Evolutionary conservation across 2,113 vertebrate species (phyloP).

Genomic region (Martes martes): DNA sequence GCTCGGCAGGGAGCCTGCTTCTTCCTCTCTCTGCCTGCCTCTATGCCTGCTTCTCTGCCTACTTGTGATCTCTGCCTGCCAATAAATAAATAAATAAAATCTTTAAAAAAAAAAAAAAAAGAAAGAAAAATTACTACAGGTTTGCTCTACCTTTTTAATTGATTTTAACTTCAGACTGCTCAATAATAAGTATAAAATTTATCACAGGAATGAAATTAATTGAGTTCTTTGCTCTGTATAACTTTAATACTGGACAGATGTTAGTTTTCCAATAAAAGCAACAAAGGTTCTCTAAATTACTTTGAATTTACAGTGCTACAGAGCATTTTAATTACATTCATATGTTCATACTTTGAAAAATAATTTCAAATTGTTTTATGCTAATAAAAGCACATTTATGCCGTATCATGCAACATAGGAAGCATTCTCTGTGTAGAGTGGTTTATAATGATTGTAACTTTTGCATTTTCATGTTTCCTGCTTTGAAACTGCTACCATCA

Average conservation of each 20-base stretch:
- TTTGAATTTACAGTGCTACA: conserved; percentile 59
- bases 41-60: too few relatives aligned
- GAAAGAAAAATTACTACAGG: conserved; percentile 32
- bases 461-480: neutral
- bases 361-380: conserved; percentile 59
- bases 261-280: conserved; percentile 69
- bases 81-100: too few relatives aligned
- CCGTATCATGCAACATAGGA: conserved; percentile 37
- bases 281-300: conserved; percentile 63
- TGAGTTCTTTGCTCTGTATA: conserved; percentile 67
- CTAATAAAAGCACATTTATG: conserved; percentile 57
- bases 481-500: neutral
- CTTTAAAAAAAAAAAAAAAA: too few relatives aligned
- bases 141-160: conserved; percentile 50
- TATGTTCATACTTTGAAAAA: conserved; percentile 53
- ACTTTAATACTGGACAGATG: conserved; percentile 74
- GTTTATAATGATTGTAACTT: neutral
- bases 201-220: conserved; percentile 65
- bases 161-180: conserved; percentile 54
- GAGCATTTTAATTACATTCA: conserved; percentile 65
- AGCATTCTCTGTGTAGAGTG: neutral
- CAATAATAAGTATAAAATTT: conserved; percentile 66
- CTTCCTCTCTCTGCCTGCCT: too few relatives aligned
- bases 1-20: too few relatives aligned
- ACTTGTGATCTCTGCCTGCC: too few relatives aligned